Base-by-base conservation (phyloP, 30 jellyfish, hydroid and myxozoan genomes). In the Aurelia sp. region DNA sequence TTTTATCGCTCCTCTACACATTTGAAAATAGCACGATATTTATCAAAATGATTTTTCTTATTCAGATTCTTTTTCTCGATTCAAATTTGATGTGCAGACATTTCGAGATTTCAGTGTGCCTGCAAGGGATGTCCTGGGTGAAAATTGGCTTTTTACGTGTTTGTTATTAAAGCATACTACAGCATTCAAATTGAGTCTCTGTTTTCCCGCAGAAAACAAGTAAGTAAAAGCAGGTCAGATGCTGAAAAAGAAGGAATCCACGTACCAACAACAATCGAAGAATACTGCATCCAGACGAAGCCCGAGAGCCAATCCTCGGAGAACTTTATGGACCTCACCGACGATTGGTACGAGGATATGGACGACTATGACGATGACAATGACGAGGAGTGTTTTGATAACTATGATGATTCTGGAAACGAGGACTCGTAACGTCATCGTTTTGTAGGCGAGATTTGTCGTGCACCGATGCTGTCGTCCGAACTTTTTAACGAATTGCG, bases 341-440 rank as follows among this genome's bases (percentile, higher is more conserved):
- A 93, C 63, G 98, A 93, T 84, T 93, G 98, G 98, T 93, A 93
- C 83, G 98, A 93, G 50, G 98, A 93, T 73, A 63, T 89, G 73
- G 97, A 89, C 73, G 97, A 65, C 59, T 74, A 93, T 62, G 96
- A 91, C 53, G 98, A 93, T 13, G 96, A 92, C 35, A 78, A 82
- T 66, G 97, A 88, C 75, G 97, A 93, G 62, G 98, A 92, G 55
- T 91, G 98, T 48, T 87, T 93, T 82, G 96, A 85, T 72, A 88
- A 93, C 76, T 64, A 82, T 48, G 98, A 93, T 78, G 98, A 93
- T 57, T 93, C 98, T 21, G 98, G 98, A 21, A 93, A 88, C 81
- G 98, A 85, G 52, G 98, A 86, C 79, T 74, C 89, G 85, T 86
- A 86, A 86, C 66, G 79, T 5, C 16, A 30, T 33, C 53, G 59